These are phyloP conservation scores for Grus americana DNA, from an alignment of 2,113 vertebrate genomes.

Conservation along the genomic window DNA sequence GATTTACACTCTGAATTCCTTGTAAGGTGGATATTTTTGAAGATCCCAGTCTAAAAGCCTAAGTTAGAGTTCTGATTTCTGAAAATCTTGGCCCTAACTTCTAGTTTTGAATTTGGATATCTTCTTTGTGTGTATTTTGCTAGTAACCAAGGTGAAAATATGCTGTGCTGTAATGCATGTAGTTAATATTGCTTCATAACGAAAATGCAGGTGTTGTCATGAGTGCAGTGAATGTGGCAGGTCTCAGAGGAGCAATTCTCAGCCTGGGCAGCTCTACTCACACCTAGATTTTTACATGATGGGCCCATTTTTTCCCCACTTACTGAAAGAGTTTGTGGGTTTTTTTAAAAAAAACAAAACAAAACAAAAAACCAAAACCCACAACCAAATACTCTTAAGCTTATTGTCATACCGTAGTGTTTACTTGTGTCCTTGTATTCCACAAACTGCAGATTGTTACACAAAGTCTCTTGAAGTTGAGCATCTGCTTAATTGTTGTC, in stretches of 20 bases:
- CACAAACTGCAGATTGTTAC: not conserved
- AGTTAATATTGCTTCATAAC: not conserved
- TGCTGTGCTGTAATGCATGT: not conserved
- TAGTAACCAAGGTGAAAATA: not conserved
- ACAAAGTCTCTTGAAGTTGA: not conserved
- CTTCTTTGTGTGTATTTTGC: not conserved
- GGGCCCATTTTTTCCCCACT: not conserved
- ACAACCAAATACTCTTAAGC: not conserved
- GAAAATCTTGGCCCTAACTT: not conserved
- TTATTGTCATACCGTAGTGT: not conserved
- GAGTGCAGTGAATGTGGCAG: not conserved
- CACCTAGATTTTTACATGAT: not conserved
- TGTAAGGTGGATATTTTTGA: not conserved
- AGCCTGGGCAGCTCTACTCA: not conserved
- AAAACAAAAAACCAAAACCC: not conserved
- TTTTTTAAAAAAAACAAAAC: not conserved
- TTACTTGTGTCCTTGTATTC: not conserved
- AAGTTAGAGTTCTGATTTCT: not conserved
- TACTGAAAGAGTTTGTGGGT: not conserved
- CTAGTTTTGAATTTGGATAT: not conserved
- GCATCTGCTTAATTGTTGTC: not conserved
- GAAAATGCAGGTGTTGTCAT: not conserved
- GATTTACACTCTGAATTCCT: not conserved
- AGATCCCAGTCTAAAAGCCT: not conserved
- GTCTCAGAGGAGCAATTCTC: constrained; percentile 20